A percentile compares a stretch with the other conserved stretches of the same genome.
phyloP scores from a whole-genome alignment of 2,113 vertebrate genomes.

The Pionites leucogaster region DNA sequence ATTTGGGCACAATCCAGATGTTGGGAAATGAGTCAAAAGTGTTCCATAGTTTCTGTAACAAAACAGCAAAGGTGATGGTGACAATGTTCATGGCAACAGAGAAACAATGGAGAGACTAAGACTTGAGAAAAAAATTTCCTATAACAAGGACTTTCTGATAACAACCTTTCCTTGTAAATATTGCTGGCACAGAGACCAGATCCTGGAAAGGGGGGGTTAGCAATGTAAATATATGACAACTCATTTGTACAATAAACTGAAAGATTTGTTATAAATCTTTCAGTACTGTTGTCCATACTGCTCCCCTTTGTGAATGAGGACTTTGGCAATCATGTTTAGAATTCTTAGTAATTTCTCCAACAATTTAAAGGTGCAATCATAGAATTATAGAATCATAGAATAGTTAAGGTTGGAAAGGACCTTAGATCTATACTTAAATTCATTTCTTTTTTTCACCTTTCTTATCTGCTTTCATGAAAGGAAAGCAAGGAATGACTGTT shows the following conservation, averaged over 20 bases:
- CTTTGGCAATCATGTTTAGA: background rate
- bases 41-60: background rate
- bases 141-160: background rate
- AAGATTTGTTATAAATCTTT: background rate
- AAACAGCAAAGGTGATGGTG: background rate
- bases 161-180: background rate
- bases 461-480: background rate
- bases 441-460: background rate
- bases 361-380: background rate
- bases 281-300: background rate
- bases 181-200: background rate
- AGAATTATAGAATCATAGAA: background rate
- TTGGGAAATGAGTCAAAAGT: background rate
- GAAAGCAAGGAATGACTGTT: background rate
- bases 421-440: background rate
- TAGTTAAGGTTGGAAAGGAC: too few relatives aligned
- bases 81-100: background rate
- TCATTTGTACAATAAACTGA: background rate
- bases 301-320: background rate
- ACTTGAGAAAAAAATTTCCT: background rate
- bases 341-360: background rate
- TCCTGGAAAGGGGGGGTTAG: background rate
- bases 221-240: background rate
- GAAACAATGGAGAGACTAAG: background rate
- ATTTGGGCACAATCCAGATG: background rate